phyloP scores from a whole-genome alignment of 2,888 invertebrate species.

The Pterobdella sp. region DNA sequence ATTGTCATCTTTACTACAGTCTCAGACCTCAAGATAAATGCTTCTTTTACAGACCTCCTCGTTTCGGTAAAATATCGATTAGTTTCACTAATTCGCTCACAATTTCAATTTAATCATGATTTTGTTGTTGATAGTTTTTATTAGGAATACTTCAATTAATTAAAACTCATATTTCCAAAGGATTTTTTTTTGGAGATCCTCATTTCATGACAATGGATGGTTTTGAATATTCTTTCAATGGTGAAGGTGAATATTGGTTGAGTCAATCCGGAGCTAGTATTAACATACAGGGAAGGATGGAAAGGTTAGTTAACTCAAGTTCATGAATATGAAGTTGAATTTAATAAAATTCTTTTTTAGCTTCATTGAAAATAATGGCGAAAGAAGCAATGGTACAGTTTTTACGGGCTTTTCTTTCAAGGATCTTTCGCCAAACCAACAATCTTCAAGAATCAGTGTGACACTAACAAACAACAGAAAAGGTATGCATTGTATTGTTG shows the following conservation, averaged over 20 bases:
- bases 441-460: constrained; percentile 15
- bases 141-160: too few relatives aligned
- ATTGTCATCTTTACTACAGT: constrained; percentile 29
- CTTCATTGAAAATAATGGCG: not conserved
- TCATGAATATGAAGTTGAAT: not conserved
- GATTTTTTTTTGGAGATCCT: constrained; percentile 30
- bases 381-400: constrained; percentile 17
- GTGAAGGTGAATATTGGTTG: not conserved
- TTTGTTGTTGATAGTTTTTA: too few relatives aligned
- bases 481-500: too few relatives aligned
- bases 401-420: constrained; percentile 23
- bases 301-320: not conserved
- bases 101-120: too few relatives aligned
- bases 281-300: not conserved
- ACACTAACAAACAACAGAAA: not conserved
- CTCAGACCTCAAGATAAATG: constrained; percentile 21
- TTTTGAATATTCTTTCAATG: constrained; percentile 15
- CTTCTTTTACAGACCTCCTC: constrained; percentile 9
- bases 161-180: not conserved
- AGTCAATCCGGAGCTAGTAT: not conserved
- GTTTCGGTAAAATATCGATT: too few relatives aligned
- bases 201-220: constrained; percentile 31
- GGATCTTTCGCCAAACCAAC: constrained; percentile 1
- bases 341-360: not conserved
- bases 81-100: too few relatives aligned